Conservation (phyloP, 2,888 invertebrate genomes). For the Ennomos quercinarius region DNA sequence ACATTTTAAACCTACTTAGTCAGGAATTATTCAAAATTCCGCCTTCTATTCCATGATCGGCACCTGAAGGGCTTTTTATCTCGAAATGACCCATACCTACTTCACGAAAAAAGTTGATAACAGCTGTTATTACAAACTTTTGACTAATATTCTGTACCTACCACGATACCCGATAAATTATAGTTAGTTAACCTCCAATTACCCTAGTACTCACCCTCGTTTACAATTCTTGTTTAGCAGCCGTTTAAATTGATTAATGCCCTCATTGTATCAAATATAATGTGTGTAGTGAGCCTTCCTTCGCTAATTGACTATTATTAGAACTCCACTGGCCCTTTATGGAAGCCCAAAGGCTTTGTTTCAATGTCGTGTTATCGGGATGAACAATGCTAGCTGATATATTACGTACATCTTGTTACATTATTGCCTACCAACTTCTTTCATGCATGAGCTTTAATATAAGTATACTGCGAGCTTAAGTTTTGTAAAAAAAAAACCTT, state of each 20-base stretch:
- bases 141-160: no score
- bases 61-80: no score
- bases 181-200: conserved; percentile 24
- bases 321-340: conserved; percentile 36
- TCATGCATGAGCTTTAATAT: no score
- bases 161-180: conserved; percentile 16
- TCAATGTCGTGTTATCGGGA: conserved; percentile 41
- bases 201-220: conserved; percentile 21
- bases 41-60: no score
- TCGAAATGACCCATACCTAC: no score
- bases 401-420: conserved; percentile 16
- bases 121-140: no score
- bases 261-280: conserved; percentile 37
- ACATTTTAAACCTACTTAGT: no score
- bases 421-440: not conserved
- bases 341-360: conserved; percentile 37
- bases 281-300: conserved; percentile 39
- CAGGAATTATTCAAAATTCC: no score
- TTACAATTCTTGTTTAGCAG: conserved; percentile 22
- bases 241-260: conserved; percentile 40
- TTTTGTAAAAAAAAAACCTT: no score
- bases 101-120: no score
- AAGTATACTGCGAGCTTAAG: no score
- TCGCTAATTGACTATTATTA: conserved; percentile 50
- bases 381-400: conserved; percentile 28